Evolutionary conservation across 2,113 vertebrate genomes (phyloP), one percentile per base, ranked within the genome.

Genomic region (Amblyornis subalaris): DNA sequence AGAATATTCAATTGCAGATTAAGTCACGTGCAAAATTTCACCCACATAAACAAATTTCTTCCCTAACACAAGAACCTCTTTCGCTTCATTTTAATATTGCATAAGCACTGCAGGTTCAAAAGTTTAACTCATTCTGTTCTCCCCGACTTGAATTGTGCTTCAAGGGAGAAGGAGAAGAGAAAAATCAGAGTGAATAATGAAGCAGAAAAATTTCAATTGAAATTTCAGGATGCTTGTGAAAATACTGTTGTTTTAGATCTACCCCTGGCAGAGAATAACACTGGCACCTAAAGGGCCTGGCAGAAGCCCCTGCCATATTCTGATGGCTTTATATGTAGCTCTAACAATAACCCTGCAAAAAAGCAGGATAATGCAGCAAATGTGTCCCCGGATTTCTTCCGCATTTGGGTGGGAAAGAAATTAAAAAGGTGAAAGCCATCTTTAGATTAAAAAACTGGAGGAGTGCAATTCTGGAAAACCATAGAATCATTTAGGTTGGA

Each of bases 31-130:
- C 90, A 85, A 85, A 87, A 91, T 71, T 89, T 90, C 85, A 94
- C 93, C 88, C 89, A 71, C 88, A 67, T 73, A 72, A 93, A 93
- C 48, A 73, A 89, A 81, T 83, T 72, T 87, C 73, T 88, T 82
- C 85, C 60, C 54, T 33, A 90, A 69, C n/a, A 71, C 33, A 50
- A 57, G 61, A 92, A 90, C 36, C 29, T 80, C 79, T 91, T 91
- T 91, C 2, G 16, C 74, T 89, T 91, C 70, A 91, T 89, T 93
- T 95, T 75, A 86, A 86, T 96, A 93, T 89, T 95, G 85, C 90
- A 85, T 93, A 97, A 95, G 94, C 75, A 83, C 88, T 74, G 91
- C 55, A 1, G 36, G 93, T 95, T 96, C 91, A 96, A 92, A 95
- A 95, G 96, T 85, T 94, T 89, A 91, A 94, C 74, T 89, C 44